A percentile compares a stretch with the other conserved stretches of the same genome.
Evolutionary conservation across 1,140 invertebrate species (phyloP).

Genomic region (Zaprionus lachaisei): DNA sequence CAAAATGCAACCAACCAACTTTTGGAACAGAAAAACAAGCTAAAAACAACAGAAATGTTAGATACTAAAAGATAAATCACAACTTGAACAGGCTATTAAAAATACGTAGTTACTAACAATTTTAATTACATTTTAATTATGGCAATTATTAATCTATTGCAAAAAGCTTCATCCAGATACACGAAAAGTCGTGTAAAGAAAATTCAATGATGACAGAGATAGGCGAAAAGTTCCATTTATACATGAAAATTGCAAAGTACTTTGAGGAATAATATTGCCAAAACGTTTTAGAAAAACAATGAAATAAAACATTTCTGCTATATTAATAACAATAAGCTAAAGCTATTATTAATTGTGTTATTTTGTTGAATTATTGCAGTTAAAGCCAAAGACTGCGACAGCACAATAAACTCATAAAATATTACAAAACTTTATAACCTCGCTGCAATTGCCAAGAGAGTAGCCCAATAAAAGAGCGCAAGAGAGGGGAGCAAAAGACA

Average conservation of each 20-base stretch:
- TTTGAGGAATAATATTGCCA: constrained; percentile 1
- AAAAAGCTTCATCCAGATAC: constrained; percentile 33
- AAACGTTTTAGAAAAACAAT: neutral
- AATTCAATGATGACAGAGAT: constrained; percentile 21
- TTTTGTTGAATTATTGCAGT: constrained; percentile 28
- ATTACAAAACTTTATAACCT: constrained; percentile 66
- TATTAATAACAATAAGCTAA: neutral
- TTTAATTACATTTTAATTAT: constrained; percentile 65
- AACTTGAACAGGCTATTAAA: constrained; percentile 36
- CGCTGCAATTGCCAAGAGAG: constrained; percentile 57
- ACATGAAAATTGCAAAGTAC: constrained; percentile 9
- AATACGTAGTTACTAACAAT: constrained; percentile 40
- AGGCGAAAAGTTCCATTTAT: constrained; percentile 22
- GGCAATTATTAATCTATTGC: constrained; percentile 36
- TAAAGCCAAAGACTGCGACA: constrained; percentile 33
- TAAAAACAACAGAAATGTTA: constrained; percentile 20
- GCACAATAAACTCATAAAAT: constrained; percentile 57
- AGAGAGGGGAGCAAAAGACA: neutral
- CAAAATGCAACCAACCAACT: constrained; percentile 30
- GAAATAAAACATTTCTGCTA: constrained; percentile 2
- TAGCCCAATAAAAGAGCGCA: constrained; percentile 19
- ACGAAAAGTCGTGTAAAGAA: constrained; percentile 32
- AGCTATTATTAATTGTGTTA: constrained; percentile 21
- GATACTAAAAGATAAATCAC: constrained; percentile 25
- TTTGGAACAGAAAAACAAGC: constrained; percentile 6